Conservation (phyloP, 2,797 vertebrate genomes). For the Orientallactaga sibirica region DNA sequence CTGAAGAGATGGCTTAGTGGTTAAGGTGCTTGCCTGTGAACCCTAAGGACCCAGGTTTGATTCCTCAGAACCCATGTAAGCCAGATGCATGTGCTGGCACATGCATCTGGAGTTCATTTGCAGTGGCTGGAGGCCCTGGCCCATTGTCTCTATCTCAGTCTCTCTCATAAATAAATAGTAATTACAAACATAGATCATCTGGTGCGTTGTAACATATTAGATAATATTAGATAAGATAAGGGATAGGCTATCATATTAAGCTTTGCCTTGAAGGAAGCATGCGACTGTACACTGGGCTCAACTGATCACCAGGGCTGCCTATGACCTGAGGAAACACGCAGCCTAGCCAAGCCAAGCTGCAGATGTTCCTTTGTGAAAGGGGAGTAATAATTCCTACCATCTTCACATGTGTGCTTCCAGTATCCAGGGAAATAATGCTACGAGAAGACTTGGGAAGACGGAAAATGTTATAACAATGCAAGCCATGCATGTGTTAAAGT, state of each 20-base stretch:
- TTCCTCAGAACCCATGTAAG: too few relatives aligned
- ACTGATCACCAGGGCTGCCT: not conserved
- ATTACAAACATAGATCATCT: slow-evolving; percentile 20
- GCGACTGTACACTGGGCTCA: not conserved
- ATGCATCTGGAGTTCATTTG: too few relatives aligned
- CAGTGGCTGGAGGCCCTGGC: too few relatives aligned
- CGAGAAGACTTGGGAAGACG: not conserved
- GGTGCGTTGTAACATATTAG: slow-evolving; percentile 5
- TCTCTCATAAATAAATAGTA: not conserved
- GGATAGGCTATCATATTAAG: not conserved
- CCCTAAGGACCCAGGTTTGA: too few relatives aligned
- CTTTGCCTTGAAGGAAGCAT: not conserved
- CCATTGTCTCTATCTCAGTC: too few relatives aligned
- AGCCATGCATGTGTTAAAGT: not conserved
- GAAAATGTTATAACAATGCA: not conserved
- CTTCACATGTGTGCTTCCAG: not conserved
- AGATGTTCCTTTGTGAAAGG: not conserved
- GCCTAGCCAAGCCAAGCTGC: not conserved
- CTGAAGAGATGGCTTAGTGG: too few relatives aligned
- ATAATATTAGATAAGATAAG: slow-evolving; percentile 31
- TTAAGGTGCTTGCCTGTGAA: too few relatives aligned
- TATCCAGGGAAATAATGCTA: not conserved
- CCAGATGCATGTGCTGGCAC: too few relatives aligned
- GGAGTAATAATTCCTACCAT: not conserved
- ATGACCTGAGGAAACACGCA: not conserved